Conservation (phyloP, 1,140 invertebrate species). For the Megalonaias nervosa region DNA sequence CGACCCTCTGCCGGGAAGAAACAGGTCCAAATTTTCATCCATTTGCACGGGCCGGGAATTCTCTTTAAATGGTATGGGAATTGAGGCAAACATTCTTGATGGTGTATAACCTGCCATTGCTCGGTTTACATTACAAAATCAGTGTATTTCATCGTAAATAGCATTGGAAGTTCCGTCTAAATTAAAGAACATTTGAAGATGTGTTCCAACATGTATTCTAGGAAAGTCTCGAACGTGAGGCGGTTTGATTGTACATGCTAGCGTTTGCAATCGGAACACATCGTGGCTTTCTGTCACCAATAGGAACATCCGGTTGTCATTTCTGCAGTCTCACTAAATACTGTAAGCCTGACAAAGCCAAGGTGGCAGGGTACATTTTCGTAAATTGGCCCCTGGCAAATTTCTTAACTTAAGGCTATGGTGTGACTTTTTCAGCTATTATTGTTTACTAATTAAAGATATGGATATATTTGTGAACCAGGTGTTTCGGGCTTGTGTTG, state of each 20-base stretch:
- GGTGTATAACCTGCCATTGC: slow-evolving; percentile 37
- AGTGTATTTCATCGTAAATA: no score
- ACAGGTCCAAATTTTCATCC: slow-evolving; percentile 2
- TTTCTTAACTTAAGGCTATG: no score
- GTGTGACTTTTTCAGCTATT: no score
- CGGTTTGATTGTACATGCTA: background rate
- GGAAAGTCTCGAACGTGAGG: background rate
- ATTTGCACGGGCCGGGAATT: background rate
- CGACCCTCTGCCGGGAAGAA: slow-evolving; percentile 15
- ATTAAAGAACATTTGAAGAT: slow-evolving; percentile 1
- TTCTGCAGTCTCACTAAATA: no score
- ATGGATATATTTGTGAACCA: no score
- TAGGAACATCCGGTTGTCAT: no score
- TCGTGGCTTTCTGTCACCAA: background rate
- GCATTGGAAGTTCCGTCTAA: background rate
- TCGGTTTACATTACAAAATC: background rate
- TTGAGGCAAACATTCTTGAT: slow-evolving; percentile 44
- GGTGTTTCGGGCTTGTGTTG: no score
- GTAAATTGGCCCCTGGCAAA: no score
- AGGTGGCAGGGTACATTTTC: no score
- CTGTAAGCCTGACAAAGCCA: no score
- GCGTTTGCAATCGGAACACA: background rate
- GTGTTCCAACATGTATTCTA: slow-evolving; percentile 24
- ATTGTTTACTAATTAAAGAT: no score
- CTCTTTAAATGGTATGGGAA: slow-evolving; percentile 22